Evolutionary conservation across 1,140 invertebrate species (phyloP).

Genomic region (Trichonephila inaurata): DNA sequence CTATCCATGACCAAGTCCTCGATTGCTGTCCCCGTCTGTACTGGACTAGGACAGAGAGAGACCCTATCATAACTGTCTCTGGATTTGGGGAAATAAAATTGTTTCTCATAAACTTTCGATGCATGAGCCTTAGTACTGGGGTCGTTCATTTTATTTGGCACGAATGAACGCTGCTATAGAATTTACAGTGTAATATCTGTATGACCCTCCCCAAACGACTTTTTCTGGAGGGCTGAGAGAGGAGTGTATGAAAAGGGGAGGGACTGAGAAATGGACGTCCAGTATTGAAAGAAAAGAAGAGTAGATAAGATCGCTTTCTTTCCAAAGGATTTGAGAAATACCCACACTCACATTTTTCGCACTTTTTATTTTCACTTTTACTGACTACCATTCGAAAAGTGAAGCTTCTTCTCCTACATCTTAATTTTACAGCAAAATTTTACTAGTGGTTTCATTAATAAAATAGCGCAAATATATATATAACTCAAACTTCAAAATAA

Average conservation of each 20-base stretch:
- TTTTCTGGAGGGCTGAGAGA: slow-evolving; percentile 10
- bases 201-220: slow-evolving; percentile 60
- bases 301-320: slow-evolving; percentile 64
- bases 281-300: slow-evolving; percentile 49
- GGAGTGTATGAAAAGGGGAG: slow-evolving; percentile 26
- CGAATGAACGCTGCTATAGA: slow-evolving; percentile 75
- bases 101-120: slow-evolving; percentile 75
- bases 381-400: background rate
- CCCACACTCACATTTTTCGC: slow-evolving; percentile 11
- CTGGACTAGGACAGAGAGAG: slow-evolving; percentile 41
- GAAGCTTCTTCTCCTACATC: no score
- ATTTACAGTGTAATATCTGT: slow-evolving; percentile 76
- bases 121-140: slow-evolving; percentile 17
- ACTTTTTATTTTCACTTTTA: slow-evolving; percentile 37
- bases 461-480: no score
- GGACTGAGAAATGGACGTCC: slow-evolving; percentile 36
- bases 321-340: slow-evolving; percentile 44
- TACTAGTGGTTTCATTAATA: no score
- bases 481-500: no score
- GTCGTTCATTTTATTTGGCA: slow-evolving; percentile 73
- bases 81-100: slow-evolving; percentile 77
- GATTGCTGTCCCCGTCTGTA: slow-evolving; percentile 71
- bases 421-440: no score
- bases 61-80: slow-evolving; percentile 75
- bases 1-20: slow-evolving; percentile 50